Evolutionary conservation across 2,113 vertebrate genomes (phyloP), one percentile per base, ranked within the genome.

Genomic region (Pipra filicauda): DNA sequence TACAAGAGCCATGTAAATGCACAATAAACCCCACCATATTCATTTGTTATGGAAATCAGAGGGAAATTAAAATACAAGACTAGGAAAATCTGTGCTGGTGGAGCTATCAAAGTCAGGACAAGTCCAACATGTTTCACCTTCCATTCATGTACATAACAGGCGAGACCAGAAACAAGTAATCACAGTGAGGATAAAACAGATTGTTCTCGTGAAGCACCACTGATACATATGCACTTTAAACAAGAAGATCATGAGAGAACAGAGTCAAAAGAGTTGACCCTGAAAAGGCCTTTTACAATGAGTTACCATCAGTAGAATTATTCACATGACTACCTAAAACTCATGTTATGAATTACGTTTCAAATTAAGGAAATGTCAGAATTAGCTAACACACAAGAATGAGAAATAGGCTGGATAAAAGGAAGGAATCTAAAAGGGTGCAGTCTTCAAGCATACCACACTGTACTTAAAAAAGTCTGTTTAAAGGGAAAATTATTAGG

Each of bases 401-500:
- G 18, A 78, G 28, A 81, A 75, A 78, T 31, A 57, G 27, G 3
- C 27, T 64, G 11, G 24, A 91, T 43, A 30, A 48, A 92, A 81
- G 33, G 4, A 9, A 84, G 43, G 27, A 71, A 82, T 52, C 12
- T 49, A 72, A 92, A 91, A 71, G 27, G 9, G 61, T 26, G 43
- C 69, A 41, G 33, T 59, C 55, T 91, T 90, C 65, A 80, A 57
- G 49, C 30, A 89, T 51, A 64, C 7, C 26, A 43, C 31, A 22
- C 1, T 44, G 54, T 76, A 69, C 15, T 85, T 65, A 0, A 20
- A 78, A 91, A 74, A 31, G 11, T 39, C 67, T 58, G 28, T 59
- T 91, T 81, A 82, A 75, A 91, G 24, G 41, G 46, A 90, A 94
- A 84, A 90, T 46, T 64, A 85, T 70, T 76, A 81, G 39, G 89